Evolutionary conservation across 2,888 invertebrate genomes (phyloP), one percentile per base, ranked within the genome.

Genomic region (Cecidostiba fungosa): DNA sequence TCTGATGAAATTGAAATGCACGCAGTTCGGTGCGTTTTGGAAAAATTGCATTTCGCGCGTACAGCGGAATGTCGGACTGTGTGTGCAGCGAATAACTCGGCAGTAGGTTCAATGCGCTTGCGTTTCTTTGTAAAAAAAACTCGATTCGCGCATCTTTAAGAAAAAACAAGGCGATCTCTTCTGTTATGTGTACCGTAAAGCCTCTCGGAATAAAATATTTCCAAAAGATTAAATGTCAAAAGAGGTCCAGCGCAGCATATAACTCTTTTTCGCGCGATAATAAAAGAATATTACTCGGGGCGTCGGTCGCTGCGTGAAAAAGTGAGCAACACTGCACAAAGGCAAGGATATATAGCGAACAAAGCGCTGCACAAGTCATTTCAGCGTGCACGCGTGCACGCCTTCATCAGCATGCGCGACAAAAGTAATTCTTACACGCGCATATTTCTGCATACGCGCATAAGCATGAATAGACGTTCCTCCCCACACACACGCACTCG

Each of bases 381-480:
- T 4, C 50, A 4, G 70, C 43, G 14, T 66, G 29, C 74, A 43
- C 12, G 29, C 43, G 59, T 39, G 23, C 62, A 8, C 62, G 16
- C 32, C 73, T 43, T 66, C 73, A 43, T 66, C 62, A 47, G n/a
- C 32, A 43, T 74, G 80, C 62, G 74, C 43, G 43, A 12, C 47
- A 70, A 70, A 79, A 32, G 69, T 29, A 69, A 69, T 69, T 29
- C 29, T 29, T 29, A 32, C 69, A 6, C 10, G 6, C 10, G 62
- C 62, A 26, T 62, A 23, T 62, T 26, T 62, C 32, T 29, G 54
- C 54, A 54, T 39, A 36, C 36, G 39, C 39, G 6, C 32, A 0
- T 29, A 26, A 26, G 23, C 23, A 23, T 26, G 66, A 29, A 14
- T 23, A 66, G 26, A 74, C 5, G 26, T 29, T n/a, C n/a, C n/a